Percentiles rank a stretch among this genome's conserved stretches.
Conservation (phyloP, 2,797 vertebrate genomes). For the Manis javanica region DNA sequence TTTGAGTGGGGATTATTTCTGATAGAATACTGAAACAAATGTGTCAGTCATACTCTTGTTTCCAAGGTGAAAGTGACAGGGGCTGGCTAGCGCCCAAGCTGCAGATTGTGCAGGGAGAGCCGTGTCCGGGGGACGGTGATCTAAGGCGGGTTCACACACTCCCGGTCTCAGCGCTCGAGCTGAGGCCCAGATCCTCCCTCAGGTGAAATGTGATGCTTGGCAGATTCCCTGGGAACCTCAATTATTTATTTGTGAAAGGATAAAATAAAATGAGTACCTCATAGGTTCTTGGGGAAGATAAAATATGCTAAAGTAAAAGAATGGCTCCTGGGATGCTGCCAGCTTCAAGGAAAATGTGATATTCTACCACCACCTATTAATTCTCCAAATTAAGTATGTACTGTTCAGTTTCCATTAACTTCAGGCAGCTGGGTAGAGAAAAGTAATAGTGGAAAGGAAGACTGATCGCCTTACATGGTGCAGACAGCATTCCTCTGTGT, state of each 20-base stretch:
- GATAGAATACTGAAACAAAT: not conserved
- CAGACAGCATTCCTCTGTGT: not conserved
- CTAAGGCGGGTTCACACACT: not conserved
- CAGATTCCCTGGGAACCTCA: not conserved
- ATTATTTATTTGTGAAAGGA: not conserved
- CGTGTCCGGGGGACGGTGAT: too few species aligned
- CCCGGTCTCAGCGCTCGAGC: too few species aligned
- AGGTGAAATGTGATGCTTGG: not conserved
- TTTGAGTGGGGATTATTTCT: not conserved
- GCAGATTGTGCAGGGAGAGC: too few species aligned
- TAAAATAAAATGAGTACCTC: not conserved
- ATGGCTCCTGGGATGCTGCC: rapidly evolving
- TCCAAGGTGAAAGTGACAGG: not conserved
- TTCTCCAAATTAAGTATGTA: not conserved
- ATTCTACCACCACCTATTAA: not conserved
- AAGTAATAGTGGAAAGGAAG: not conserved
- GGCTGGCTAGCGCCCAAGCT: rapidly evolving
- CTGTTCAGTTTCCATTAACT: not conserved
- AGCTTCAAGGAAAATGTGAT: not conserved
- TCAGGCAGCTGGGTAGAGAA: rapidly evolving
- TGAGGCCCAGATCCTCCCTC: not conserved
- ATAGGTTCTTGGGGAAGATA: too few species aligned
- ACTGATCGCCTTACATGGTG: rapidly evolving
- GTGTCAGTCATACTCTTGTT: not conserved
- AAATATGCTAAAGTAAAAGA: not conserved